Evolutionary conservation across 1,140 invertebrate genomes (phyloP), one percentile per base, ranked within the genome.

Genomic region (Anoplophora glabripennis): DNA sequence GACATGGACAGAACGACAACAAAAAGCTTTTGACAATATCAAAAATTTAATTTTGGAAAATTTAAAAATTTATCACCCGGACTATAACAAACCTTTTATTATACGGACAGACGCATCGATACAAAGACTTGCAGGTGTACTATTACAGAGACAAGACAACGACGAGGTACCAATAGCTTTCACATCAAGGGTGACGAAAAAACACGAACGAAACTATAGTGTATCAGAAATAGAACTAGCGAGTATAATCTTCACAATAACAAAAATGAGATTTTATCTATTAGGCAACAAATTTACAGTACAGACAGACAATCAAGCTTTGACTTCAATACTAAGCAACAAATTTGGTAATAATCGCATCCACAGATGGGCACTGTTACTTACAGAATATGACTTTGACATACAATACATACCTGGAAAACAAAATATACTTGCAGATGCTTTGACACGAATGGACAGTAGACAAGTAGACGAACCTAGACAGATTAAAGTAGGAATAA

Each of bases 301-400:
- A n/a, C 18, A 48, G 10, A 48, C 4, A 5, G 46, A 48, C 21
- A 28, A 28, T 5, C 21, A 28, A 28, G 21, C 21, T 28, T 28
- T 28, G 21, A 28, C 21, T 3, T n/a, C 18, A 14, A 33, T 48
- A 12, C 3, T 28, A 5, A 48, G 33, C 11, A n/a, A 34, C 3
- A 48, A 34, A 35, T 35, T n/a, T 9, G 17, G 11, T 5, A 48
- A 48, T 34, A 34, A 4, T 11, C 21, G 1, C 4, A 48, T 48
- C 12, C 28, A 48, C 14, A 28, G 46, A 33, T 21, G 17, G 17
- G 14, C 11, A 48, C 34, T 34, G 12, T 5, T 34, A 21, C 7
- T 33, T 33, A 18, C 21, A 48, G 46, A 48, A 33, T 48, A 48
- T 28, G 28, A 48, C n/a, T 48, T 33, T 34, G 33, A 48, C 21